A percentile compares a stretch with the other conserved stretches of the same genome.
phyloP scores from a whole-genome alignment of 2,113 vertebrate species.

The Craseonycteris thonglongyai region DNA sequence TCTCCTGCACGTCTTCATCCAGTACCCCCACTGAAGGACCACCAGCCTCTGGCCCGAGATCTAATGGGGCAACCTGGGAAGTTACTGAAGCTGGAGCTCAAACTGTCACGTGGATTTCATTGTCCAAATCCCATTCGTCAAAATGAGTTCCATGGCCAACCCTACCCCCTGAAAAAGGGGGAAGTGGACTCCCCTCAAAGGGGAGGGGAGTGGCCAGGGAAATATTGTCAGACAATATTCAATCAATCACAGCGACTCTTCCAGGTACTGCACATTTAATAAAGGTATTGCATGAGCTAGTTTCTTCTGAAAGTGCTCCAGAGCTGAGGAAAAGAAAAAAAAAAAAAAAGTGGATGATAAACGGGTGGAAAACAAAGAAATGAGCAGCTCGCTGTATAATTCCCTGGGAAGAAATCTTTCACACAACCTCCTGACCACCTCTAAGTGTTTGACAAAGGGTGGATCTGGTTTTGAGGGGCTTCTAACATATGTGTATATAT shows the following conservation, averaged over 20 bases:
- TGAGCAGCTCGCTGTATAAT: neutral
- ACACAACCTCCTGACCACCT: neutral
- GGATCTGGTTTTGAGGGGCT: neutral
- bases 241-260: neutral
- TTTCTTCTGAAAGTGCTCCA: neutral
- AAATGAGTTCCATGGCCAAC: neutral
- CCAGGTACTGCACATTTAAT: neutral
- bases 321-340: neutral
- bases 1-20: neutral
- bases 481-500: no score
- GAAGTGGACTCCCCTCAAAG: neutral
- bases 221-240: neutral
- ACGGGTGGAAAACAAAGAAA: neutral
- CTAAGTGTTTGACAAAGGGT: neutral
- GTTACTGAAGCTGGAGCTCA: neutral
- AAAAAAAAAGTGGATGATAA: neutral
- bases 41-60: accelerated
- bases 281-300: neutral
- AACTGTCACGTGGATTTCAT: neutral
- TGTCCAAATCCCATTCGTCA: neutral
- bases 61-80: neutral
- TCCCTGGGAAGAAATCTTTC: neutral
- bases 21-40: neutral
- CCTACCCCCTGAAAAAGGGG: neutral
- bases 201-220: neutral